Percentiles rank a stretch among this genome's conserved stretches.
phyloP scores from a whole-genome alignment of 2,888 invertebrate species.

The Sialis lutaria region DNA sequence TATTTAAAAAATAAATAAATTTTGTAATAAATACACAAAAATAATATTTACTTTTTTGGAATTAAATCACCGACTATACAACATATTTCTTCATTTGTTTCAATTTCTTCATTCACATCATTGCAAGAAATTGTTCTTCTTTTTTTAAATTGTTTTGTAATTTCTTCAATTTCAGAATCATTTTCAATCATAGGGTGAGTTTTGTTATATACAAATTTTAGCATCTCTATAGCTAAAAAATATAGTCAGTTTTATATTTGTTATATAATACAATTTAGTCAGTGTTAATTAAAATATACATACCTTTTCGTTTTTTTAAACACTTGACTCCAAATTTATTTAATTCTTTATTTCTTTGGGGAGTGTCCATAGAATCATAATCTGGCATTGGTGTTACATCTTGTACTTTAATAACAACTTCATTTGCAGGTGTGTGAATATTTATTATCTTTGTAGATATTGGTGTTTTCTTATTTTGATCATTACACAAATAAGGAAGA shows the following conservation, averaged over 20 bases:
- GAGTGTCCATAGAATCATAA: conserved; percentile 36
- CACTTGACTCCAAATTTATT: conserved; percentile 49
- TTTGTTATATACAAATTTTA: conserved; percentile 48
- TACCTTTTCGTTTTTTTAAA: conserved; percentile 41
- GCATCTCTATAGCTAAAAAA: conserved; percentile 34
- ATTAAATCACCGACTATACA: too few species aligned
- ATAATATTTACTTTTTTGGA: too few species aligned
- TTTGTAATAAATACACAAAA: too few species aligned
- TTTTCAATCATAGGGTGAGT: conserved; percentile 34
- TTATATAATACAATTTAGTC: neutral
- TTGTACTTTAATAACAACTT: conserved; percentile 31
- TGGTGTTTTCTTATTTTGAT: neutral
- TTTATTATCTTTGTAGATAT: neutral
- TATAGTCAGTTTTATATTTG: neutral
- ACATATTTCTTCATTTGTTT: too few species aligned
- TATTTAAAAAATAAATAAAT: too few species aligned
- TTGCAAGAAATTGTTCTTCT: too few species aligned
- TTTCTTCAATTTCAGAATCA: too few species aligned
- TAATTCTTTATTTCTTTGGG: conserved; percentile 35
- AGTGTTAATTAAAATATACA: conserved; percentile 1
- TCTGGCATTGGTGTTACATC: conserved; percentile 39
- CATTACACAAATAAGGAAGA: neutral
- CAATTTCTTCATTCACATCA: too few species aligned
- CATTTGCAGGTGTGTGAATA: conserved; percentile 24
- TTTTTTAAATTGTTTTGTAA: too few species aligned